Evolutionary conservation across 2,113 vertebrate genomes (phyloP).

Genomic region (Charina bottae): DNA sequence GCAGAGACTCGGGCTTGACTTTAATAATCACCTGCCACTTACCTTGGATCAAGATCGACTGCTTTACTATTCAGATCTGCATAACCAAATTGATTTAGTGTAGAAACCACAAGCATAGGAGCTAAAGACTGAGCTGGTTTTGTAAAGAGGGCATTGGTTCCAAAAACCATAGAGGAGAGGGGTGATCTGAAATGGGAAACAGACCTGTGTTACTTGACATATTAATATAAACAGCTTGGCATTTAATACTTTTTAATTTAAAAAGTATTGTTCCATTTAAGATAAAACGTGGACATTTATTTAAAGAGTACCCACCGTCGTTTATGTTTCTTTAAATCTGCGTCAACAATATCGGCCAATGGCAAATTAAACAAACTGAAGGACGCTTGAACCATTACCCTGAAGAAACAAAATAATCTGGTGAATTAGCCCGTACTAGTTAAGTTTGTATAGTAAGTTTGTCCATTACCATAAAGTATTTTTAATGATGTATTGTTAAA

Average conservation of each 20-base stretch:
- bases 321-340: conserved; percentile 83
- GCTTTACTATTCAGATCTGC: conserved; percentile 73
- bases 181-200: conserved; percentile 76
- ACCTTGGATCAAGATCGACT: conserved; percentile 72
- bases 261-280: background rate
- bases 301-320: conserved; percentile 75
- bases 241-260: too few relatives aligned
- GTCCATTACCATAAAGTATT: background rate
- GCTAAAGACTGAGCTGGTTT: conserved; percentile 90
- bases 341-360: conserved; percentile 87
- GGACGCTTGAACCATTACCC: conserved; percentile 83
- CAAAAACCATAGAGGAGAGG: conserved; percentile 91
- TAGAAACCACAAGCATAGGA: conserved; percentile 83
- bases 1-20: background rate
- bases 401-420: conserved; percentile 62
- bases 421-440: background rate
- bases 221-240: background rate
- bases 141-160: conserved; percentile 89
- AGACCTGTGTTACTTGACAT: background rate
- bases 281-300: background rate
- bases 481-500: background rate
- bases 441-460: background rate
- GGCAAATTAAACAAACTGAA: conserved; percentile 90
- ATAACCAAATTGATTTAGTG: conserved; percentile 87
- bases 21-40: conserved; percentile 28